A percentile compares a stretch with the other conserved stretches of the same genome.
phyloP scores from a whole-genome alignment of 1,140 invertebrate species.

The Hypothenemus hampei region DNA sequence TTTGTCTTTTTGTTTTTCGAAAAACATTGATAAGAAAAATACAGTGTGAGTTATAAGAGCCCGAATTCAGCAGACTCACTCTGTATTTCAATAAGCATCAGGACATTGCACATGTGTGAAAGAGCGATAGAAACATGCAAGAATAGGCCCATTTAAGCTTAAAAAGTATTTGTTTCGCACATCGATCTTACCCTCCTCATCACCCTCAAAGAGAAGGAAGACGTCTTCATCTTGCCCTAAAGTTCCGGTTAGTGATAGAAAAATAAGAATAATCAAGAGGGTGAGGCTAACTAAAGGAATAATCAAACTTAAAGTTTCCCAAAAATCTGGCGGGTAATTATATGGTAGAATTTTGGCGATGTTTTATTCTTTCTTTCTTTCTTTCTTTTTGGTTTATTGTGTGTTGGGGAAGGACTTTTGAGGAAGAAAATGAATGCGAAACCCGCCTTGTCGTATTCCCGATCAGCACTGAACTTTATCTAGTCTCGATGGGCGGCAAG shows the following conservation, averaged over 20 bases:
- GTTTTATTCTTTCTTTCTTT: no score
- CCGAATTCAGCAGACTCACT: no score
- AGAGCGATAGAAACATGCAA: constrained; percentile 1
- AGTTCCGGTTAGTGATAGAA: constrained; percentile 25
- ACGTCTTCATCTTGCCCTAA: constrained; percentile 71
- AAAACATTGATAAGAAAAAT: no score
- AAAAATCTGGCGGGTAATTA: no score
- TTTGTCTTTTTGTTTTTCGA: no score
- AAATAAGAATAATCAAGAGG: constrained; percentile 5
- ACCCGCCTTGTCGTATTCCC: constrained; percentile 9
- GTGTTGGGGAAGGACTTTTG: neutral
- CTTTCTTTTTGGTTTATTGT: no score
- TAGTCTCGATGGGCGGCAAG: constrained; percentile 11
- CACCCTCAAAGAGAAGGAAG: constrained; percentile 68
- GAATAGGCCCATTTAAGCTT: no score
- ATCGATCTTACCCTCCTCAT: constrained; percentile 66
- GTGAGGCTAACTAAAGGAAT: constrained; percentile 2
- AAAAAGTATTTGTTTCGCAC: no score
- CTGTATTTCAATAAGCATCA: no score
- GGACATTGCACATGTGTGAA: no score
- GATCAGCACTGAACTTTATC: constrained; percentile 12
- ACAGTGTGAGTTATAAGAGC: no score
- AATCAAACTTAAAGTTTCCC: neutral
- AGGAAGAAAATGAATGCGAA: neutral
- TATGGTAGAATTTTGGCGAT: no score